Evolutionary conservation across 2,888 invertebrate species (phyloP).

Genomic region (Pegoplata infirma): DNA sequence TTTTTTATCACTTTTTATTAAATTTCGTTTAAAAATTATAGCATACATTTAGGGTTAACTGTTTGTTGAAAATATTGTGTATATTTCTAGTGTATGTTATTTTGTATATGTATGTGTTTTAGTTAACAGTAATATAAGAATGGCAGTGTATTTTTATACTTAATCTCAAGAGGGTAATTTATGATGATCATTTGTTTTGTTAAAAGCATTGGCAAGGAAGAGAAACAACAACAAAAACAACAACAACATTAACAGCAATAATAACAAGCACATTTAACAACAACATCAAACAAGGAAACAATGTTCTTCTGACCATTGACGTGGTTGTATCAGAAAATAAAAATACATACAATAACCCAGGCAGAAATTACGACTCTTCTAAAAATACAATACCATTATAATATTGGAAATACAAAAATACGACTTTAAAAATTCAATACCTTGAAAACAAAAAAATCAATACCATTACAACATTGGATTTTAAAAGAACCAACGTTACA

Average conservation of each 20-base stretch:
- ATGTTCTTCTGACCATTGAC: background rate
- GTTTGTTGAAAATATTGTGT: background rate
- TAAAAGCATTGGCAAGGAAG: conserved; percentile 68
- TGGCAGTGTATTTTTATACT: conserved; percentile 51
- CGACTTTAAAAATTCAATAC: too few relatives aligned
- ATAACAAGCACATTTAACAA: background rate
- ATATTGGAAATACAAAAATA: too few relatives aligned
- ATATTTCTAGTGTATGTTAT: background rate
- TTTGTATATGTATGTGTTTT: conserved; percentile 18
- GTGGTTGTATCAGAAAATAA: background rate
- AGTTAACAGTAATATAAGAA: conserved; percentile 22
- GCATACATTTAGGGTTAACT: too few relatives aligned
- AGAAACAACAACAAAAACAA: conserved; percentile 24
- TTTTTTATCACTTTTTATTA: too few relatives aligned
- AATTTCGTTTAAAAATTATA: too few relatives aligned
- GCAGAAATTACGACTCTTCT: too few relatives aligned
- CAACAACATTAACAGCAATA: conserved; percentile 11
- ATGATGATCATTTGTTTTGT: conserved; percentile 76
- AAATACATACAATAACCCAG: too few relatives aligned
- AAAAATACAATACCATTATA: too few relatives aligned
- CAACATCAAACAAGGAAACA: background rate
- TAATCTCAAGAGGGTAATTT: conserved; percentile 76
- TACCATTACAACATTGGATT: too few relatives aligned
- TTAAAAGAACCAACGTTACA: too few relatives aligned
- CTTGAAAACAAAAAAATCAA: too few relatives aligned